Conservation (phyloP, 2,797 vertebrate genomes). For the Galaxias olidus region DNA sequence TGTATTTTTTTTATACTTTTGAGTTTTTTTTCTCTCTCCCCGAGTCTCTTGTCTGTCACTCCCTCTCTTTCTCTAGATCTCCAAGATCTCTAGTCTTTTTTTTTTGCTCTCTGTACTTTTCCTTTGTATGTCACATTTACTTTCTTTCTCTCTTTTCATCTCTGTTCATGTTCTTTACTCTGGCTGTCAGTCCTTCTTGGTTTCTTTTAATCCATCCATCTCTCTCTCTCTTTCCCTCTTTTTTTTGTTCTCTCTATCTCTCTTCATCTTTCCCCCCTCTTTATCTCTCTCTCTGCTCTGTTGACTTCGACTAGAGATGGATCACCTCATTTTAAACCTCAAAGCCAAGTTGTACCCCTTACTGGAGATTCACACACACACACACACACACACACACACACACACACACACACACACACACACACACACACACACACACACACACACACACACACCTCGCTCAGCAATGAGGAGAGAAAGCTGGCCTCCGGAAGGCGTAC, state of each 20-base stretch:
- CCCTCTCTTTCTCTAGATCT: no score
- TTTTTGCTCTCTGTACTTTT: no score
- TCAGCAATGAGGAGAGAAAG: background rate
- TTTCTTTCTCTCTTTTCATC: background rate
- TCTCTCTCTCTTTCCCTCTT: no score
- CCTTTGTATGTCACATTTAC: background rate
- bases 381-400: background rate
- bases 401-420: conserved; percentile 4
- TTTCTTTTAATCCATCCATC: no score
- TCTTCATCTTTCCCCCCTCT: background rate
- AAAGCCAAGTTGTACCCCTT: conserved; percentile 6
- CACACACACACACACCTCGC: conserved; percentile 1
- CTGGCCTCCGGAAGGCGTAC: background rate
- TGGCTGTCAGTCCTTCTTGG: no score
- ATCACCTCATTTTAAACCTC: conserved; percentile 20
- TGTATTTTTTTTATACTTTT: no score
- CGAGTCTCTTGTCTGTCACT: no score
- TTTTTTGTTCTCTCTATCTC: background rate
- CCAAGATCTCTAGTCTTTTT: no score
- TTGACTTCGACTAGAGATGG: conserved; percentile 21
- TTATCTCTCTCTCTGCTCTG: conserved; percentile 1
- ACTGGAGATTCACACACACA: conserved; percentile 15
- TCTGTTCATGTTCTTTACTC: no score
- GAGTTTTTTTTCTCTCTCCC: no score
- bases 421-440: background rate